Evolutionary conservation across 92 coral and sea anemone species (phyloP).

Genomic region (Chrysogorgia sp.): DNA sequence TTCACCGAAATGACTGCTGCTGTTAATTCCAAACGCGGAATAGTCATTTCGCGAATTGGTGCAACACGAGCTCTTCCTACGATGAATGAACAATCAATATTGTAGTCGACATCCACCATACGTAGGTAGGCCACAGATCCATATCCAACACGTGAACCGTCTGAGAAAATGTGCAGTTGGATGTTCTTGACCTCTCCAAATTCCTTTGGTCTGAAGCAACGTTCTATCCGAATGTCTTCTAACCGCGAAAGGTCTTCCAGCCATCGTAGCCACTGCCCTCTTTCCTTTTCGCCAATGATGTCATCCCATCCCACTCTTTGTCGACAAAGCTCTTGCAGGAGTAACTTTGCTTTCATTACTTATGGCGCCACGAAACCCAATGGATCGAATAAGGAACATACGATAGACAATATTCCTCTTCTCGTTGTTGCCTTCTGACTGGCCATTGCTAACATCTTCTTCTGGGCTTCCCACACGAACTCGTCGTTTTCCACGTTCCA

Average conservation of each 20-base stretch:
- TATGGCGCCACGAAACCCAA: slow-evolving; percentile 11
- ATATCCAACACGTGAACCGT: slow-evolving; percentile 10
- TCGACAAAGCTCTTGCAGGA: background rate
- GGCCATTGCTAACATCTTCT: background rate
- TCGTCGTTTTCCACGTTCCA: slow-evolving; percentile 35
- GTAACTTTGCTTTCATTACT: slow-evolving; percentile 6
- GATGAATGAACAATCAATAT: slow-evolving; percentile 27
- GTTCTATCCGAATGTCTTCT: background rate
- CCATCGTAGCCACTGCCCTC: slow-evolving; percentile 1
- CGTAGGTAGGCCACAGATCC: background rate
- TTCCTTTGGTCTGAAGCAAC: slow-evolving; percentile 3
- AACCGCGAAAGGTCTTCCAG: background rate
- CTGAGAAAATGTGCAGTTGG: slow-evolving; percentile 15
- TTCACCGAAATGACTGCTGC: slow-evolving; percentile 47
- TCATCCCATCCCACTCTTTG: slow-evolving; percentile 7
- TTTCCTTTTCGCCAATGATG: background rate
- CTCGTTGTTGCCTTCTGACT: background rate
- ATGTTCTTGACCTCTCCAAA: background rate
- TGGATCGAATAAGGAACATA: slow-evolving; percentile 18
- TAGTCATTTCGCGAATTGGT: slow-evolving; percentile 47
- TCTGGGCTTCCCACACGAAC: slow-evolving; percentile 26
- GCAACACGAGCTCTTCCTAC: slow-evolving; percentile 52
- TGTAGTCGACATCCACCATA: background rate
- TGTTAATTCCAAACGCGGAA: slow-evolving; percentile 54
- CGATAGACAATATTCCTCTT: background rate